These are phyloP conservation scores for Ptychodera flava DNA, from an alignment of 35 echinoderm and acorn worm species.

Conservation along the genomic window DNA sequence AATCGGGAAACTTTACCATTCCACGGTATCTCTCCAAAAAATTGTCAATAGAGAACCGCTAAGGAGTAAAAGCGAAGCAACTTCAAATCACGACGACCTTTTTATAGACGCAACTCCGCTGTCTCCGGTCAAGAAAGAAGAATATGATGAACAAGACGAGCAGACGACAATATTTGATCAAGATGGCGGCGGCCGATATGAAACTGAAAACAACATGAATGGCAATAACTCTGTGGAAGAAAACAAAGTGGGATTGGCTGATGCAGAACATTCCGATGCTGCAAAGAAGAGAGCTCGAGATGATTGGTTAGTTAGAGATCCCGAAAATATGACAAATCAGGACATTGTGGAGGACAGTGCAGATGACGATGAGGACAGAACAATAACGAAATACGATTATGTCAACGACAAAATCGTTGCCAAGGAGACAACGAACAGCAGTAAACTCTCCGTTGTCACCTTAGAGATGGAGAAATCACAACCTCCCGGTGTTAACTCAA, in stretches of 20 bases:
- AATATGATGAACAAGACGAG: too few species aligned
- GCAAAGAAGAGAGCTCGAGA: too few species aligned
- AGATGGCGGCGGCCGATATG: too few species aligned
- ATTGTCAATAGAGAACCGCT: background rate
- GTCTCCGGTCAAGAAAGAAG: background rate
- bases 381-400: background rate
- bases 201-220: too few species aligned
- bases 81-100: background rate
- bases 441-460: background rate
- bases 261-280: too few species aligned
- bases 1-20: background rate
- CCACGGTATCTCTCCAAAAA: background rate
- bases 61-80: background rate
- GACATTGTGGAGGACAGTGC: background rate
- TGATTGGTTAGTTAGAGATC: too few species aligned
- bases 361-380: background rate
- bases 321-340: too few species aligned
- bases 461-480: background rate
- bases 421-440: background rate
- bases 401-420: background rate
- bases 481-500: background rate
- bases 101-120: background rate
- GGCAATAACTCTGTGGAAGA: too few species aligned
- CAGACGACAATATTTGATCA: too few species aligned
- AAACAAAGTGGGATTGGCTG: too few species aligned